A percentile compares a stretch with the other conserved stretches of the same genome.
phyloP scores from a whole-genome alignment of 1,140 invertebrate genomes.

The Leucophenga varia region DNA sequence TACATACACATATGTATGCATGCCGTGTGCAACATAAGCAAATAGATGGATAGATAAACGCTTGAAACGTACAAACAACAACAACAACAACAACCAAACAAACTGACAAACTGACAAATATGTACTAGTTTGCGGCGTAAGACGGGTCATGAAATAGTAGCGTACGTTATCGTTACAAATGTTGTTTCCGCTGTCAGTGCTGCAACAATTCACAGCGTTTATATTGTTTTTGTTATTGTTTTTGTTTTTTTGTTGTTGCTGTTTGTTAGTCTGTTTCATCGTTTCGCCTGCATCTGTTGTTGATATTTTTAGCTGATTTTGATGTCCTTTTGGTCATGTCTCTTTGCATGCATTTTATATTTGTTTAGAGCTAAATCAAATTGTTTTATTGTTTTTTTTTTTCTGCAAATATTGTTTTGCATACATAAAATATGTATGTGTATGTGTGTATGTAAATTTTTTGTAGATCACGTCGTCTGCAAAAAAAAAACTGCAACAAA shows the following conservation, averaged over 20 bases:
- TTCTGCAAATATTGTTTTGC: conserved; percentile 7
- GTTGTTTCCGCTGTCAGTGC: conserved; percentile 47
- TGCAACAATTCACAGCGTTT: conserved; percentile 34
- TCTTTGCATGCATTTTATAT: conserved; percentile 35
- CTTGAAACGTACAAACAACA: no score
- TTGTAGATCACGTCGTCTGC: no score
- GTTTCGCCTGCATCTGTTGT: conserved; percentile 2
- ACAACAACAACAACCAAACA: conserved; percentile 11
- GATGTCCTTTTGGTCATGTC: conserved; percentile 18
- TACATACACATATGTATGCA: conserved; percentile 31
- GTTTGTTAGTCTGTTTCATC: no score
- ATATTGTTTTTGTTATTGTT: neutral
- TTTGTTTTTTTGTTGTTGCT: conserved; percentile 10
- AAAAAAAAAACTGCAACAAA: conserved; percentile 32
- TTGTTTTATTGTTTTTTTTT: conserved; percentile 36
- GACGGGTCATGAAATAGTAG: conserved; percentile 45
- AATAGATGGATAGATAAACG: no score
- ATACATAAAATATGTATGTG: no score
- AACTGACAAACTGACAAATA: neutral
- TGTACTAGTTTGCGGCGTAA: no score
- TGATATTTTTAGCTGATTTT: conserved; percentile 28
- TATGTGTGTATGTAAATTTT: no score
- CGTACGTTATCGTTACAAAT: conserved; percentile 51
- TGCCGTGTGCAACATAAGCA: no score
- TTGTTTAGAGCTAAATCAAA: conserved; percentile 44